Conservation (phyloP, 2,888 invertebrate genomes). For the Lapara coniferarum region DNA sequence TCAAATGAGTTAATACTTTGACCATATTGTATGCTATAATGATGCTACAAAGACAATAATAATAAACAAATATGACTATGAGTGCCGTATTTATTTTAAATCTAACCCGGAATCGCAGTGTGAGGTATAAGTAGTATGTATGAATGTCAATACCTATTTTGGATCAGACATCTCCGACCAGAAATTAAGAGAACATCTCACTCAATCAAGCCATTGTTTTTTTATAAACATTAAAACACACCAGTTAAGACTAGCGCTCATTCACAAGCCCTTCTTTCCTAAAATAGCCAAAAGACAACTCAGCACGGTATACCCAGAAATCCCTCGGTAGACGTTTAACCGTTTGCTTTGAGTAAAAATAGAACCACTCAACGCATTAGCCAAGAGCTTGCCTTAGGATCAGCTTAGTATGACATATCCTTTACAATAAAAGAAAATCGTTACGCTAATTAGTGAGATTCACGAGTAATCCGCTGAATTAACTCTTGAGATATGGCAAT, state of each 20-base stretch:
- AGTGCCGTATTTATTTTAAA: not conserved
- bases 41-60: no score
- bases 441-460: not conserved
- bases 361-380: constrained; percentile 61
- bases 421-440: not conserved
- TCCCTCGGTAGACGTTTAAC: constrained; percentile 65
- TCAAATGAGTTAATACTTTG: no score
- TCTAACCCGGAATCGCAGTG: not conserved
- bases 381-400: constrained; percentile 22
- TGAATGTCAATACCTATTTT: not conserved
- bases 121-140: not conserved
- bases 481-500: no score
- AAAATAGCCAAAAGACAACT: constrained; percentile 69
- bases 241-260: constrained; percentile 46
- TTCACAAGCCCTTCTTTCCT: constrained; percentile 53
- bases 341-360: constrained; percentile 72
- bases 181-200: constrained; percentile 20
- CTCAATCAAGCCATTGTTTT: constrained; percentile 13
- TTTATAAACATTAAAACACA: constrained; percentile 23
- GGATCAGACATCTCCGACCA: not conserved
- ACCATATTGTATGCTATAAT: no score
- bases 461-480: no score
- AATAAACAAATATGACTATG: no score
- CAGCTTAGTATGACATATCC: not conserved
- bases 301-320: constrained; percentile 65